phyloP scores from a whole-genome alignment of 2,888 invertebrate species.

The Agrilus cyanescens region DNA sequence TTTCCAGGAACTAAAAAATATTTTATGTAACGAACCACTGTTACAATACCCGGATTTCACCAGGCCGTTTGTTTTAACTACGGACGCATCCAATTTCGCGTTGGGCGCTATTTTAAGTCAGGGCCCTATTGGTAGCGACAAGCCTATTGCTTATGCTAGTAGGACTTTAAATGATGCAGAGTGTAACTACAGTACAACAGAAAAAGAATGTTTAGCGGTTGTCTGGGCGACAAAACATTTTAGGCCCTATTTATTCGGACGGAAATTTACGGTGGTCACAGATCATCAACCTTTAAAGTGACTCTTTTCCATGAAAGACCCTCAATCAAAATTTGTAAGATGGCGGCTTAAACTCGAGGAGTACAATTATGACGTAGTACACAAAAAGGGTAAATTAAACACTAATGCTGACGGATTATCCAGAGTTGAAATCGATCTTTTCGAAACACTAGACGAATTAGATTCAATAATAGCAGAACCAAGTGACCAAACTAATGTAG shows the following conservation, averaged over 20 bases:
- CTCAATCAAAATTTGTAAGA: conserved; percentile 14
- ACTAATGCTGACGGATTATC: conserved; percentile 21
- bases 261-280: conserved; percentile 16
- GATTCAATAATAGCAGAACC: too few species aligned
- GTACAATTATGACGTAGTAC: conserved; percentile 8
- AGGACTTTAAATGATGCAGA: conserved; percentile 8
- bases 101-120: conserved; percentile 4
- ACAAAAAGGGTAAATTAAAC: conserved; percentile 9
- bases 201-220: conserved; percentile 9
- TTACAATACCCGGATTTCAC: too few species aligned
- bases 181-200: conserved; percentile 9
- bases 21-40: too few species aligned
- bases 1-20: too few species aligned
- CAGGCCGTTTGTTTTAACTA: too few species aligned
- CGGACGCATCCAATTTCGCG: too few species aligned
- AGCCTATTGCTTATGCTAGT: conserved; percentile 9
- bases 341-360: conserved; percentile 13
- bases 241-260: conserved; percentile 9
- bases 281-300: conserved; percentile 17
- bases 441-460: too few species aligned
- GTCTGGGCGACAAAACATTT: conserved; percentile 9
- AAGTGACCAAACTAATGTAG: too few species aligned
- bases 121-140: conserved; percentile 2
- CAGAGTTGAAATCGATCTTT: conserved; percentile 7
- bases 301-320: conserved; percentile 10